phyloP scores from a whole-genome alignment of 2,797 vertebrate genomes.

The Lindbergichthys nudifrons region DNA sequence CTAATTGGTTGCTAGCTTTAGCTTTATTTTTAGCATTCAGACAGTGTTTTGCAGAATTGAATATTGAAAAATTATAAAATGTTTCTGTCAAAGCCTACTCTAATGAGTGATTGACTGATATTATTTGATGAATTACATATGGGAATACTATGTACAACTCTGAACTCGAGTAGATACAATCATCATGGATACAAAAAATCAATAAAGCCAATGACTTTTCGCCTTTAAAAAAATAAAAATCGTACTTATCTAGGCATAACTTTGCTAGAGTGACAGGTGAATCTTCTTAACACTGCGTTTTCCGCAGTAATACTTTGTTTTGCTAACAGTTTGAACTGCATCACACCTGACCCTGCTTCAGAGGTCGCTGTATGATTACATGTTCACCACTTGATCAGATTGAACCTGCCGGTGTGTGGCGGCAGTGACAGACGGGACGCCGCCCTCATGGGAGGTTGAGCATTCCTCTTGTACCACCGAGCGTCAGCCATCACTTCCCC shows the following conservation, averaged over 20 bases:
- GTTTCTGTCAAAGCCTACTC: not conserved
- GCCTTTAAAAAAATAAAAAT: not conserved
- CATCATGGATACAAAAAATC: not conserved
- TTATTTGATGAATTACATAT: not conserved
- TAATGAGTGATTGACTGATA: not conserved
- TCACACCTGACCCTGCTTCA: constrained; percentile 30
- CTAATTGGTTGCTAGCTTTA: not conserved
- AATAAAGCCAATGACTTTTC: not conserved
- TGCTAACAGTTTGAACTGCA: constrained; percentile 7
- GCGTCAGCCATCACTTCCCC: constrained; percentile 49
- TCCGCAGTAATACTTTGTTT: not conserved
- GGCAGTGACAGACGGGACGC: constrained; percentile 39
- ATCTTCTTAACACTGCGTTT: constrained; percentile 13
- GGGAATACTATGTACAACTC: too few relatives aligned
- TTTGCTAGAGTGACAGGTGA: not conserved
- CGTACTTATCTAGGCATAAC: not conserved
- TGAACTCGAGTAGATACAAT: not conserved
- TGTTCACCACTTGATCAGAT: constrained; percentile 46
- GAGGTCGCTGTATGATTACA: constrained; percentile 38
- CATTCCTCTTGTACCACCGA: constrained; percentile 66
- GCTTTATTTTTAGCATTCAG: not conserved
- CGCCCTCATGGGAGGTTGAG: constrained; percentile 33
- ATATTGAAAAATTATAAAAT: not conserved
- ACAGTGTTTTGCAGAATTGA: too few relatives aligned
- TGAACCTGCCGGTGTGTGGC: constrained; percentile 48